These are phyloP conservation scores for Nycticorax nycticorax DNA, from an alignment of 2,113 vertebrate genomes.

Conservation along the genomic window DNA sequence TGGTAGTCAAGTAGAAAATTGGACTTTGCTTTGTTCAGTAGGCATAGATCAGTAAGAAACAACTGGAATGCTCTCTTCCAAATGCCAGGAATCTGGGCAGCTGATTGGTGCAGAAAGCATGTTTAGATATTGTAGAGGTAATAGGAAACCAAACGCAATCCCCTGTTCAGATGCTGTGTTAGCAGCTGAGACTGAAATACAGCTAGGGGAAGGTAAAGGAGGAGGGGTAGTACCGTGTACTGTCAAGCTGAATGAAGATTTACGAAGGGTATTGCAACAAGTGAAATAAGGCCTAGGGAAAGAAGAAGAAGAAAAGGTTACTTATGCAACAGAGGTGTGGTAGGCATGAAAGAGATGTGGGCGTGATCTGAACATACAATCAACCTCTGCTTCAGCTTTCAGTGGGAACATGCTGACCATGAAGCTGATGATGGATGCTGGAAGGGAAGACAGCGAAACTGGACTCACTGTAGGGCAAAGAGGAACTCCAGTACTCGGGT, in stretches of 20 bases:
- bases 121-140: neutral
- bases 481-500: neutral
- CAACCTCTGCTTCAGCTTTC: neutral
- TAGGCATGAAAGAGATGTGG: neutral
- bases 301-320: neutral
- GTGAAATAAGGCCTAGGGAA: neutral
- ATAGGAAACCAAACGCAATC: neutral
- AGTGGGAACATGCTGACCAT: neutral
- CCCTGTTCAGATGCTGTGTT: neutral
- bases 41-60: neutral
- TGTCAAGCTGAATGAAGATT: neutral
- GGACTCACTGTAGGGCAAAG: rapidly evolving
- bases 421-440: neutral
- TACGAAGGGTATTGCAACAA: neutral
- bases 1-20: neutral
- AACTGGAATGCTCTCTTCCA: neutral
- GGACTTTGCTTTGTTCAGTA: neutral
- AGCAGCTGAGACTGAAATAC: neutral
- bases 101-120: neutral
- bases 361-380: neutral
- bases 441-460: neutral
- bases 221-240: neutral
- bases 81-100: neutral
- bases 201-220: neutral
- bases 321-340: neutral